These are phyloP conservation scores for Apoda limacodes DNA, from an alignment of 2,888 invertebrate species.

Conservation along the genomic window DNA sequence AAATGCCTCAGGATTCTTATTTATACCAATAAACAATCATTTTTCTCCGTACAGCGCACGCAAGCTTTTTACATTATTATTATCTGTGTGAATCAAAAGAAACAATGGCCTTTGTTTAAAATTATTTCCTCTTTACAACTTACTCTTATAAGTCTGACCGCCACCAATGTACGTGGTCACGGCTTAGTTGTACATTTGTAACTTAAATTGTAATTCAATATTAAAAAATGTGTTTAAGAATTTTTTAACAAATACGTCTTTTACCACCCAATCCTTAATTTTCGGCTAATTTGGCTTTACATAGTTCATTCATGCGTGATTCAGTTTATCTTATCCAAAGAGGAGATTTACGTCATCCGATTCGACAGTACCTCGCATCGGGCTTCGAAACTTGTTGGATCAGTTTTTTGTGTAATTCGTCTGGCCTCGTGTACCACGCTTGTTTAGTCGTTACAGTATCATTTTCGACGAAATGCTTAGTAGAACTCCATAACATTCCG, in stretches of 20 bases:
- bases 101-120: slow-evolving; percentile 62
- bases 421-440: slow-evolving; percentile 23
- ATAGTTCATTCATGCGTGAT: too few relatives aligned
- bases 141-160: slow-evolving; percentile 46
- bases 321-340: neutral
- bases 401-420: slow-evolving; percentile 54
- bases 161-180: slow-evolving; percentile 34
- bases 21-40: too few relatives aligned
- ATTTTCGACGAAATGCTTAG: slow-evolving; percentile 25
- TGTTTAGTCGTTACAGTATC: slow-evolving; percentile 31
- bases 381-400: slow-evolving; percentile 43
- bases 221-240: too few relatives aligned
- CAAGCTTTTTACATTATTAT: too few relatives aligned
- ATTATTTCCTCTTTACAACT: slow-evolving; percentile 42
- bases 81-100: slow-evolving; percentile 49
- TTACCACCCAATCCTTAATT: too few relatives aligned
- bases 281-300: too few relatives aligned
- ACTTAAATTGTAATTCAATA: slow-evolving; percentile 10
- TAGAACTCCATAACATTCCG: slow-evolving; percentile 20
- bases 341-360: slow-evolving; percentile 48
- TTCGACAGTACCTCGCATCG: slow-evolving; percentile 30
- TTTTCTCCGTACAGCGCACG: too few relatives aligned
- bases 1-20: too few relatives aligned
- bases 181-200: slow-evolving; percentile 13
- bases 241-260: too few relatives aligned